These are phyloP conservation scores for Zoanthus sansibaricus DNA, from an alignment of 92 coral and sea anemone genomes.

Conservation along the genomic window DNA sequence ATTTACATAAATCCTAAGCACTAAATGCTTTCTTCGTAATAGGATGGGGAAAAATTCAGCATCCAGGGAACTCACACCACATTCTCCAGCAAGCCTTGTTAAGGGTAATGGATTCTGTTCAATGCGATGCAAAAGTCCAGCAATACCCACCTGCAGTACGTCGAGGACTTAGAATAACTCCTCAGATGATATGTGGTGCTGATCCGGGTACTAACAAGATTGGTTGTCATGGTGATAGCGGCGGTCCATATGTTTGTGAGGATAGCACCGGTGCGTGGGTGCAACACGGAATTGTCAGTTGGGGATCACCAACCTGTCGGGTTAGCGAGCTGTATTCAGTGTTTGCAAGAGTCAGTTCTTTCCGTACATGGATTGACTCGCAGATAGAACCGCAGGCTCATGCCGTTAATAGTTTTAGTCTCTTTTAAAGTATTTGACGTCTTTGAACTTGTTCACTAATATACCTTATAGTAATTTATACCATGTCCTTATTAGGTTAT, in stretches of 20 bases:
- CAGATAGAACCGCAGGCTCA: neutral
- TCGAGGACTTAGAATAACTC: conserved; percentile 16
- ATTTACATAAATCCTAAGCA: neutral
- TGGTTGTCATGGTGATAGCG: conserved; percentile 43
- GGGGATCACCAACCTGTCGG: conserved; percentile 35
- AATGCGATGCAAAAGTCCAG: conserved; percentile 30
- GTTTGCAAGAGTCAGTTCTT: conserved; percentile 26
- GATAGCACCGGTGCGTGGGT: conserved; percentile 23
- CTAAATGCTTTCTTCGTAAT: neutral
- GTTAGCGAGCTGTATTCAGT: conserved; percentile 32
- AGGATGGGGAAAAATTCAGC: conserved; percentile 34
- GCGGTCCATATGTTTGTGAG: conserved; percentile 40
- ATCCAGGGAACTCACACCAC: conserved; percentile 24
- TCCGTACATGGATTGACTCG: conserved; percentile 32
- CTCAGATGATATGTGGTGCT: conserved; percentile 42
- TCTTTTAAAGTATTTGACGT: neutral
- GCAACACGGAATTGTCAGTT: conserved; percentile 34
- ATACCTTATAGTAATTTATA: neutral
- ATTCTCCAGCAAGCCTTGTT: conserved; percentile 39
- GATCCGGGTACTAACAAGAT: conserved; percentile 16
- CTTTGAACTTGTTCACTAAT: neutral
- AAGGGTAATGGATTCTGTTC: neutral
- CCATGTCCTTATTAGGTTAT: neutral
- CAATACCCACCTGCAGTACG: conserved; percentile 13
- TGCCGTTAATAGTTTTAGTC: no score